Percentiles rank a stretch among this genome's conserved stretches.
Conservation (phyloP, 2,888 invertebrate species). For the Autographa pulchrina region DNA sequence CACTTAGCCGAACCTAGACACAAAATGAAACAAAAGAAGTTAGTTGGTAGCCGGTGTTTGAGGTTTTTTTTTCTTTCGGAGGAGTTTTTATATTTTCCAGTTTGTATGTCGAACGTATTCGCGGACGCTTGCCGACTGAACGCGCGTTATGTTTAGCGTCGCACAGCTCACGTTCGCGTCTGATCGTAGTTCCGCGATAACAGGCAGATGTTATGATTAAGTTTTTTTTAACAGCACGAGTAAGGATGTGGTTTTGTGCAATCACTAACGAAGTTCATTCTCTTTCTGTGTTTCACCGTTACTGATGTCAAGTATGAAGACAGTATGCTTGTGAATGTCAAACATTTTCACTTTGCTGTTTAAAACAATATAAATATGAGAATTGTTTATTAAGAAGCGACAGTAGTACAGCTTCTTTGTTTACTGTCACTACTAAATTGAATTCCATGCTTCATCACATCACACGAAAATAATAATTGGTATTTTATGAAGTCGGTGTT, state of each 20-base stretch:
- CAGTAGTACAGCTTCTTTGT: neutral
- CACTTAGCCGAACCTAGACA: slow-evolving; percentile 54
- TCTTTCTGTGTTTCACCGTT: slow-evolving; percentile 40
- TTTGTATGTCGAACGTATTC: slow-evolving; percentile 64
- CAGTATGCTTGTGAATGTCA: slow-evolving; percentile 11
- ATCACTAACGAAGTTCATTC: slow-evolving; percentile 40
- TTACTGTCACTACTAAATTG: slow-evolving; percentile 25
- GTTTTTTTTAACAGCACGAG: slow-evolving; percentile 56
- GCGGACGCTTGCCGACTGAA: slow-evolving; percentile 66
- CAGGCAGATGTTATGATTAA: slow-evolving; percentile 73
- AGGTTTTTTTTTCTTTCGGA: slow-evolving; percentile 52
- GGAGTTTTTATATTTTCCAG: slow-evolving; percentile 57
- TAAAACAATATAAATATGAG: slow-evolving; percentile 28
- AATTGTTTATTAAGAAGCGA: neutral
- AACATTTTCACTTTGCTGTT: slow-evolving; percentile 28
- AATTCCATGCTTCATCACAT: slow-evolving; percentile 23
- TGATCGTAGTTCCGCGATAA: slow-evolving; percentile 70
- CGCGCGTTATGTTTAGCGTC: slow-evolving; percentile 59
- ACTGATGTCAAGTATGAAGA: slow-evolving; percentile 12
- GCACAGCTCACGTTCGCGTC: slow-evolving; percentile 48
- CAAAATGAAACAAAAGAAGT: slow-evolving; percentile 36
- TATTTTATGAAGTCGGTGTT: neutral
- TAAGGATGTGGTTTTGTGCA: slow-evolving; percentile 52
- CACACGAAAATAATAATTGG: slow-evolving; percentile 14
- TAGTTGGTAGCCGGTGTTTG: slow-evolving; percentile 61